Percentiles rank a stretch among this genome's conserved stretches.
Evolutionary conservation across 1,140 invertebrate species (phyloP).

Genomic region (Panulirus ornatus): DNA sequence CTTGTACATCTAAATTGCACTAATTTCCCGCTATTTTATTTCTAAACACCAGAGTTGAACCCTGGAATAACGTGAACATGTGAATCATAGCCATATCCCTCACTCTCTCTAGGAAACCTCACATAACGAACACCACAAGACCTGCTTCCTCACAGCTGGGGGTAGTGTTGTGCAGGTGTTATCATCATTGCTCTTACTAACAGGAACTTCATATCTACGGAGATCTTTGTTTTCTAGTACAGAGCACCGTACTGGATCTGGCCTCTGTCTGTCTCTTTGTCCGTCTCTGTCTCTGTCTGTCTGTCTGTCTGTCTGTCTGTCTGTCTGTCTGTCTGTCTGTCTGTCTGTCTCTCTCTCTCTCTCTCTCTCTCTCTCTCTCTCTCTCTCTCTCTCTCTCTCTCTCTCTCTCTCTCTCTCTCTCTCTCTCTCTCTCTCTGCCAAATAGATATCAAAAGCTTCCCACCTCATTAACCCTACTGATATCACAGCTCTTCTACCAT

Average conservation of each 20-base stretch:
- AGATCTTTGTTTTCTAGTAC: neutral
- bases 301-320: conserved; percentile 25
- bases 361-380: neutral
- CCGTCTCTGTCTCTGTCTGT: conserved; percentile 13
- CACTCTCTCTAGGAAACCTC: too few species aligned
- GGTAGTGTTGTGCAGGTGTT: neutral
- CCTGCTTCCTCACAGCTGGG: neutral
- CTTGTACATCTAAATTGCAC: too few species aligned
- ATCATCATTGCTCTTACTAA: neutral
- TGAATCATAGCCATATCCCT: neutral
- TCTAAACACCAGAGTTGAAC: neutral
- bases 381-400: neutral
- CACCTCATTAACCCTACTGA: too few species aligned
- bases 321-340: neutral
- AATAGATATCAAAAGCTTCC: too few species aligned
- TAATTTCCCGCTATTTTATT: neutral
- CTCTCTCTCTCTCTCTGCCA: neutral
- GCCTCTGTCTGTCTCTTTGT: conserved; percentile 24
- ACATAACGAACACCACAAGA: too few species aligned
- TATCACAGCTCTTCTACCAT: too few species aligned
- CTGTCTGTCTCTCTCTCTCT: neutral
- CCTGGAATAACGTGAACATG: neutral
- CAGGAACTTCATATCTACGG: neutral
- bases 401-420: neutral
- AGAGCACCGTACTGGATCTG: neutral